Percentiles rank a stretch among this genome's conserved stretches.
Evolutionary conservation across 1,140 invertebrate species (phyloP).

Genomic region (Papilio machaon): DNA sequence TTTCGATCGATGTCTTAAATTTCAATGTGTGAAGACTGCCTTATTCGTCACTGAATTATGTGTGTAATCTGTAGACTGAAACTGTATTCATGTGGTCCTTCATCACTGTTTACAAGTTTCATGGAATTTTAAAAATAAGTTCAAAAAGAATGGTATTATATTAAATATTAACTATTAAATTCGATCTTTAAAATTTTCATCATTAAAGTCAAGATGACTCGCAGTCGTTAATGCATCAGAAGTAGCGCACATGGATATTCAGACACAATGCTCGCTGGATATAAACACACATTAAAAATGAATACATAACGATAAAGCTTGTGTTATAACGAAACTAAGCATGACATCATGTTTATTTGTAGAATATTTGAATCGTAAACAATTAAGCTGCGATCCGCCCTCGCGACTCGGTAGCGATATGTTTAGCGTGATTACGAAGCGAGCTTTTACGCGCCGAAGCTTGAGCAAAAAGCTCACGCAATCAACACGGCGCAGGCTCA

Average conservation of each 20-base stretch:
- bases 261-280: neutral
- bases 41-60: neutral
- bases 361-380: constrained; percentile 37
- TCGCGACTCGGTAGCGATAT: constrained; percentile 47
- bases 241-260: neutral
- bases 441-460: constrained; percentile 58
- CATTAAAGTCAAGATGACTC: no score
- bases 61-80: neutral
- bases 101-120: no score
- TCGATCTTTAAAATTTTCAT: no score
- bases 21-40: neutral
- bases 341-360: constrained; percentile 27
- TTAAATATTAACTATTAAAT: no score
- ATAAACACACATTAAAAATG: constrained; percentile 13
- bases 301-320: neutral
- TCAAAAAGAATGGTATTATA: no score
- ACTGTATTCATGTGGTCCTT: no score
- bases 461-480: constrained; percentile 62
- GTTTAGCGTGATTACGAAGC: constrained; percentile 67
- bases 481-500: constrained; percentile 57
- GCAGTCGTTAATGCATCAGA: no score
- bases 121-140: neutral
- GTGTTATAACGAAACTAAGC: neutral
- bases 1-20: neutral
- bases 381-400: constrained; percentile 41